A percentile compares a stretch with the other conserved stretches of the same genome.
Evolutionary conservation across 2,888 invertebrate genomes (phyloP).

Genomic region (Pheosia tremula): DNA sequence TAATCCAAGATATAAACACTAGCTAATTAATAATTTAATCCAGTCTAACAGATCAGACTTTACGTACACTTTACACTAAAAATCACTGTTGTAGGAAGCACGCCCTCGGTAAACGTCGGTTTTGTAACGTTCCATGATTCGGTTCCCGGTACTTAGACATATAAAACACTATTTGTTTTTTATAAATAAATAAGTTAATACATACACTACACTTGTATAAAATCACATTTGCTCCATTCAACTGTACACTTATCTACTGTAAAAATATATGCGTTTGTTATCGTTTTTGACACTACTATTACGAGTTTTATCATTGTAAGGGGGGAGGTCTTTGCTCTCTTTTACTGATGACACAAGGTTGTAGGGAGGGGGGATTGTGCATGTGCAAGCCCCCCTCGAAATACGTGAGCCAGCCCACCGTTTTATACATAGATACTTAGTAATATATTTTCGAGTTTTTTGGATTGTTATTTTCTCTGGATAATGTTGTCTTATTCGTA

Average conservation of each 20-base stretch:
- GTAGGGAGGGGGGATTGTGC: too few relatives aligned
- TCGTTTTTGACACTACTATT: slow-evolving; percentile 33
- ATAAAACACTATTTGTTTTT: slow-evolving; percentile 48
- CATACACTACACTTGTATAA: slow-evolving; percentile 71
- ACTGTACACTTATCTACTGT: slow-evolving; percentile 61
- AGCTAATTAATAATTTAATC: slow-evolving; percentile 71
- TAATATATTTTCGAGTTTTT: too few relatives aligned
- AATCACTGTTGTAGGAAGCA: slow-evolving; percentile 69
- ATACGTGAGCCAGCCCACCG: too few relatives aligned
- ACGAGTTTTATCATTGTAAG: slow-evolving; percentile 34
- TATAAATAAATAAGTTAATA: slow-evolving; percentile 60
- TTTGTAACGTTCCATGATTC: slow-evolving; percentile 74
- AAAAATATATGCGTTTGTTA: slow-evolving; percentile 27
- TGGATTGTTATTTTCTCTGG: too few relatives aligned
- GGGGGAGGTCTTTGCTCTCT: slow-evolving; percentile 39
- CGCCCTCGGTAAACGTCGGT: slow-evolving; percentile 61
- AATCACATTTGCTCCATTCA: slow-evolving; percentile 74
- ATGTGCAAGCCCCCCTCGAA: too few relatives aligned
- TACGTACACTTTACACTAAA: slow-evolving; percentile 58
- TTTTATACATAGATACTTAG: too few relatives aligned
- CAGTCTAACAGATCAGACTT: slow-evolving; percentile 76
- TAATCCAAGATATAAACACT: slow-evolving; percentile 70
- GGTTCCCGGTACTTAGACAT: slow-evolving; percentile 40
- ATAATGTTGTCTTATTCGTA: too few relatives aligned
- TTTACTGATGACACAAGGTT: slow-evolving; percentile 32